phyloP scores from a whole-genome alignment of 2,888 invertebrate species.

The Hofmannophila pseudospretella region DNA sequence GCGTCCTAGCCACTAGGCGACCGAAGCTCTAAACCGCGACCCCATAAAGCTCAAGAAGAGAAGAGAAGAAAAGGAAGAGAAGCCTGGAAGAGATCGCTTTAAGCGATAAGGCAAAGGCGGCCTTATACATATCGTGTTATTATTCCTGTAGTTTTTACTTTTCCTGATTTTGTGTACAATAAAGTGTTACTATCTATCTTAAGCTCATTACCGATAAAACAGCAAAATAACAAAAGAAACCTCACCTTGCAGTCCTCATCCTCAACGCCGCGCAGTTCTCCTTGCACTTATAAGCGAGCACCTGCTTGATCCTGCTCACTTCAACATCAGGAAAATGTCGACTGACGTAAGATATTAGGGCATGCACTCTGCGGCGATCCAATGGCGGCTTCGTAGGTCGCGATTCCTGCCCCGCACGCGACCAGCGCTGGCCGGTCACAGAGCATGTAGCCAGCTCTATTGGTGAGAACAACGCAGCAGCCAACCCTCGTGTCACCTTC shows the following conservation, averaged over 20 bases:
- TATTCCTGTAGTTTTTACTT: no score
- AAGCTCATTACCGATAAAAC: not conserved
- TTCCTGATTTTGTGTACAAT: no score
- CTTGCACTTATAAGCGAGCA: constrained; percentile 87
- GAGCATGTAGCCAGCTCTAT: constrained; percentile 86
- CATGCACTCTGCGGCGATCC: constrained; percentile 84
- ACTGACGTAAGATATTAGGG: constrained; percentile 86
- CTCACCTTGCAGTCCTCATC: constrained; percentile 84
- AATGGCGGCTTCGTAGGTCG: constrained; percentile 86
- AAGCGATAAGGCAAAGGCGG: no score
- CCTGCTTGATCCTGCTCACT: constrained; percentile 86
- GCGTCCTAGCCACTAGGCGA: no score
- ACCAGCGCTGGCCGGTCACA: constrained; percentile 87
- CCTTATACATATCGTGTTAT: no score
- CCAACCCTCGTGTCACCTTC: constrained; percentile 84
- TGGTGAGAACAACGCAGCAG: constrained; percentile 85
- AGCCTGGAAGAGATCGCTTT: no score
- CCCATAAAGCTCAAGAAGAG: no score
- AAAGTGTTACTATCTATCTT: no score
- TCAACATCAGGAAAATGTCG: constrained; percentile 85
- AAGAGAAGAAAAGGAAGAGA: no score
- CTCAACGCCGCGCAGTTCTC: constrained; percentile 86
- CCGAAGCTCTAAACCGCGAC: no score
- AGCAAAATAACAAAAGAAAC: not conserved
- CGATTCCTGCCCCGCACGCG: constrained; percentile 83